Evolutionary conservation across 2,113 vertebrate species (phyloP), one percentile per base, ranked within the genome.

Genomic region (Rhabdornis inornatus): DNA sequence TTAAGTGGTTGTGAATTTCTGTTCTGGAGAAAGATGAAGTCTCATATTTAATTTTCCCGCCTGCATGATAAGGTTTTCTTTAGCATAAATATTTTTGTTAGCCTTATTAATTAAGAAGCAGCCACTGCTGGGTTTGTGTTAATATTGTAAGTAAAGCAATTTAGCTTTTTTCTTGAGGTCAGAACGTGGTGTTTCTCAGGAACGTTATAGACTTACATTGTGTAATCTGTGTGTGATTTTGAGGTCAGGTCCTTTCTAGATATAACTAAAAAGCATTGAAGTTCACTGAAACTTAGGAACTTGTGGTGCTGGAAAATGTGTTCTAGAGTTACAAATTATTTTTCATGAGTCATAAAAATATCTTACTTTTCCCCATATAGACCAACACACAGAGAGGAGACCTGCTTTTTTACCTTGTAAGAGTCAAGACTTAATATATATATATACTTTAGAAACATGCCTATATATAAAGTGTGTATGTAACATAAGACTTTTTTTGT

Each of bases 131-230:
- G 4, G 10, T 83, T 81, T 35, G 22, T 85, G 22, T 60, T 77
- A 65, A 57, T 81, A 44, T 12, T 74, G n/a, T 45, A 69, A 78
- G 39, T 52, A 35, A 12, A 63, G 31, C 0, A 1, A 13, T 78
- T n/a, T 31, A 31, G 7, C 28, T 61, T 80, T 68, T 13, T 52
- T 24, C 16, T 68, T 33, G 49, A 76, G 57, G 31, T 79, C 74
- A 79, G 72, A 66, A 64, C 1, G 12, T 2, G 3, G 14, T 28
- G 21, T 63, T 77, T 33, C 65, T 56, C 0, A 0, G 42, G 35
- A 55, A 40, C 11, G 7, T 23, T 31, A 10, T 16, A 24, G 57
- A 52, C 11, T 59, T 68, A 20, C 0, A 13, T 18, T 44, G 17
- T 81, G 49, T 75, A 33, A 75, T 53, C 13, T 28, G 30, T 56